Conservation (phyloP, 2,797 vertebrate species). For the Amblyopsis hoosieri region DNA sequence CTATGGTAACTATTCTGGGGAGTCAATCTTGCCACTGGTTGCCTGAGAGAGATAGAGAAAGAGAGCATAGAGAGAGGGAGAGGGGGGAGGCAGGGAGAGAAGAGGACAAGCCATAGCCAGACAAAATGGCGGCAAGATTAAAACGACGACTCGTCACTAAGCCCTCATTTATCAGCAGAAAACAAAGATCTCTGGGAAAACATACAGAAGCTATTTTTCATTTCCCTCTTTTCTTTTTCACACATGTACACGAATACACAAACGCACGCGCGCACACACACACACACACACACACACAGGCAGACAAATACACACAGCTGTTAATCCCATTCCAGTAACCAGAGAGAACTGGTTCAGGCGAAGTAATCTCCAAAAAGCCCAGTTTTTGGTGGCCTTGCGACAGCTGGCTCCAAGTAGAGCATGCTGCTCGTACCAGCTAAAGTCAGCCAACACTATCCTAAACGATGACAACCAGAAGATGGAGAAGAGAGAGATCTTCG, state of each 20-base stretch:
- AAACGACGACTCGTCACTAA: constrained; percentile 58
- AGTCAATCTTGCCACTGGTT: constrained; percentile 66
- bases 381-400: constrained; percentile 71
- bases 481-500: not conserved
- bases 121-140: constrained; percentile 77
- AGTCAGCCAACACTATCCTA: constrained; percentile 21
- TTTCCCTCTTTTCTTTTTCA: constrained; percentile 39
- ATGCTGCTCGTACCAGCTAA: constrained; percentile 33
- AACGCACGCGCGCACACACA: constrained; percentile 28
- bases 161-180: constrained; percentile 58
- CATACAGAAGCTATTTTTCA: constrained; percentile 28
- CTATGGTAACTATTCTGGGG: constrained; percentile 72
- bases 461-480: constrained; percentile 16
- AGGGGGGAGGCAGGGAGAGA: constrained; percentile 36
- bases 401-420: constrained; percentile 65
- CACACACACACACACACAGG: constrained; percentile 28
- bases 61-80: constrained; percentile 37
- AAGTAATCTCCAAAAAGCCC: constrained; percentile 79
- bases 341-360: constrained; percentile 76
- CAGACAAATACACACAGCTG: constrained; percentile 16
- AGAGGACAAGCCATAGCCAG: constrained; percentile 21
- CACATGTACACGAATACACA: constrained; percentile 44
- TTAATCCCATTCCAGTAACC: constrained; percentile 79
- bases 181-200: constrained; percentile 62
- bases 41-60: constrained; percentile 45